phyloP scores from a whole-genome alignment of 2,797 vertebrate genomes.

The Okamejei kenojei region DNA sequence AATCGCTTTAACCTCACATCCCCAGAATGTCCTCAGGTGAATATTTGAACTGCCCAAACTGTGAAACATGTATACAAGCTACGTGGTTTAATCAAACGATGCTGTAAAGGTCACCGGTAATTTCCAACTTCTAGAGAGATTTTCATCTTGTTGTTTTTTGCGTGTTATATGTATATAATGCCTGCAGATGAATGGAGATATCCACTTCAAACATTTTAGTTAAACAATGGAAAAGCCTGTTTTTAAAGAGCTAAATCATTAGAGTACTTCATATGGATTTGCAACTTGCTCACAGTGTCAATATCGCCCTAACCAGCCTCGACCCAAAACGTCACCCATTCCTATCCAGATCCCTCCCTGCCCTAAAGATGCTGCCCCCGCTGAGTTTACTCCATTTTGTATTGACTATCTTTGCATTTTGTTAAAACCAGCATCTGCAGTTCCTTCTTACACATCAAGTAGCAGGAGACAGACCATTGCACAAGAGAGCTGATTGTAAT shows the following conservation, averaged over 20 bases:
- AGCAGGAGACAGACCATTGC: no score
- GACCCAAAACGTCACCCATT: no score
- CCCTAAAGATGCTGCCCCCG: no score
- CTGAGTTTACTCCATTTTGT: no score
- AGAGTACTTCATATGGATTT: background rate
- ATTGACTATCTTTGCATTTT: no score
- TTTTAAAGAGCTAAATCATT: background rate
- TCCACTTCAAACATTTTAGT: background rate
- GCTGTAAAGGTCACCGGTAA: background rate
- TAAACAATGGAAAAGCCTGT: background rate
- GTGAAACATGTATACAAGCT: background rate
- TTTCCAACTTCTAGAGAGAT: background rate
- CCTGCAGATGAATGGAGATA: background rate
- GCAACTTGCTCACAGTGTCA: background rate
- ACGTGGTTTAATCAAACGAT: background rate
- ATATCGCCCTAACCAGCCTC: background rate
- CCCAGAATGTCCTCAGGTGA: background rate
- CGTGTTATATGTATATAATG: background rate
- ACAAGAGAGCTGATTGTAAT: no score
- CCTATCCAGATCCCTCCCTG: no score
- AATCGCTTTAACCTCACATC: background rate
- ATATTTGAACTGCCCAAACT: slow-evolving; percentile 2
- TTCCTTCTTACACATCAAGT: no score
- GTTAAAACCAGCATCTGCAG: no score
- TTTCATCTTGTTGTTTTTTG: background rate